Base-by-base conservation (phyloP, 2,797 vertebrate genomes). In the Distichodus sexfasciatus region DNA sequence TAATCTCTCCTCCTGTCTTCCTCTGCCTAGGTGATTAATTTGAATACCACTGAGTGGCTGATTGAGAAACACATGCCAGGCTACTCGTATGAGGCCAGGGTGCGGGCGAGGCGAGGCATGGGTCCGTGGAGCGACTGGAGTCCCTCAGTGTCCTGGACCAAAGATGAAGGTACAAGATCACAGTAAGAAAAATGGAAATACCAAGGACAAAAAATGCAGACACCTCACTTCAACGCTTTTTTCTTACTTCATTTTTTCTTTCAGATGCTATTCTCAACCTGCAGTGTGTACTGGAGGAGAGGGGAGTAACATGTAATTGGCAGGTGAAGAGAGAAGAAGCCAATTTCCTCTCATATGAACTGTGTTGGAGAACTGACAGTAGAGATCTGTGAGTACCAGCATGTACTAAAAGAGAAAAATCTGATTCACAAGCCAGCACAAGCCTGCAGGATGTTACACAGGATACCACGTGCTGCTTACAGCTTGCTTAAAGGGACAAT, bases 121-220 rank as follows among this genome's bases (percentile, higher is more conserved):
- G 84, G 86, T 12, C 78, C 76, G 24, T 92, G 89, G 90, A 92
- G 91, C 43, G 7, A 76, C 64, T 92, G 91, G 91, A 90, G 86
- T 65, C 69, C 78, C 3, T 71, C 41, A 28, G 85, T 86, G 75
- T 72, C 36, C 8, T 91, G 89, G 90, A 51, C 33, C 28, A 84
- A 71, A 12, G 23, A 81, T 44, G 28, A 82, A 35, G 80, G 90
- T 78, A 17, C 28, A 9, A 28, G 5, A 54, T 3, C 28, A 51
- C 17, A 21, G 44, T 21, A 43, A 41, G 15, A 12, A 43, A 43
- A 43, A 43, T 43, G 41, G 1, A 43, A 19, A n/a, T n/a, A n/a
- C n/a, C n/a, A n/a, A n/a, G n/a, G n/a, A n/a, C n/a, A n/a, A n/a
- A 19, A 10, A 19, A 10, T 1, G 35, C 7, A 33, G 9, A 19